Conservation (phyloP, 1,140 invertebrate species). For the Augochlora pura region DNA sequence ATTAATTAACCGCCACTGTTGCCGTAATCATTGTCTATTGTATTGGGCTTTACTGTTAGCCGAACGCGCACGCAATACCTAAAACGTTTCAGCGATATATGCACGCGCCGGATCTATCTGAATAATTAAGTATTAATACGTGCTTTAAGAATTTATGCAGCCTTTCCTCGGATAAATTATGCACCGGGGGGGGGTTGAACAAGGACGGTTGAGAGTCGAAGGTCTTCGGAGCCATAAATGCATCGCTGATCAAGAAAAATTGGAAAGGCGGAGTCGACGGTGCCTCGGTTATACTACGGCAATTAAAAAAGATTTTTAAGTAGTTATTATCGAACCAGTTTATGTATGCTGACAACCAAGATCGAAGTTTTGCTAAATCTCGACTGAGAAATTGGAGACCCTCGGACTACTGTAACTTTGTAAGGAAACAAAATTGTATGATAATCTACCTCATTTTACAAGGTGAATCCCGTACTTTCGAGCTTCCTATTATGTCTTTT, state of each 20-base stretch:
- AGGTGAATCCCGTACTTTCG: too few relatives aligned
- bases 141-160: not conserved
- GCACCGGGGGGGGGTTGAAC: not conserved
- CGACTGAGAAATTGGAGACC: too few relatives aligned
- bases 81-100: too few relatives aligned
- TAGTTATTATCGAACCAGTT: too few relatives aligned
- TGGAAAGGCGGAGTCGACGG: not conserved
- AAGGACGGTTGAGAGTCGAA: conserved; percentile 6
- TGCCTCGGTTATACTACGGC: too few relatives aligned
- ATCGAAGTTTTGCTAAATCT: too few relatives aligned
- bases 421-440: too few relatives aligned
- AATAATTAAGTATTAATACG: not conserved
- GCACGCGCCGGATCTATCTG: not conserved
- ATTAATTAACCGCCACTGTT: not conserved
- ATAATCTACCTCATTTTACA: too few relatives aligned
- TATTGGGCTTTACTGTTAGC: not conserved
- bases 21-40: not conserved
- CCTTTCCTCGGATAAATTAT: conserved; percentile 4
- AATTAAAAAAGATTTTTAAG: too few relatives aligned
- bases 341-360: too few relatives aligned
- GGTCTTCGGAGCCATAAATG: not conserved
- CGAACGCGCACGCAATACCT: not conserved
- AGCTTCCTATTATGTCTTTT: too few relatives aligned
- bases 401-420: too few relatives aligned
- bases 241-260: not conserved